Evolutionary conservation across 2,113 vertebrate species (phyloP).

Genomic region (Mellivora capensis): DNA sequence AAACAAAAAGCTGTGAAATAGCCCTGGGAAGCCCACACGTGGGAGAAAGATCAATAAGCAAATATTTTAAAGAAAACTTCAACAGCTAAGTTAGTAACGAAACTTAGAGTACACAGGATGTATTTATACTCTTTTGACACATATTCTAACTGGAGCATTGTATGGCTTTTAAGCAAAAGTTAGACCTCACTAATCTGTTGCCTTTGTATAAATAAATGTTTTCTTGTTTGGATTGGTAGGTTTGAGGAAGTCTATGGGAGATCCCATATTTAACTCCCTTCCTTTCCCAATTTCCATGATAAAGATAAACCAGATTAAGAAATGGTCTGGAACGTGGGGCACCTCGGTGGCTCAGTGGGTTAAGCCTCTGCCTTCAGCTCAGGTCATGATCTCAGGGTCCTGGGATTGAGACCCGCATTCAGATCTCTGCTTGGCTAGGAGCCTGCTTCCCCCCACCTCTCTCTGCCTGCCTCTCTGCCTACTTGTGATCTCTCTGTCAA

Average conservation of each 20-base stretch:
- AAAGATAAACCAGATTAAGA: neutral
- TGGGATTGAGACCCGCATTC: fast-evolving
- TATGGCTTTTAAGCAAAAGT: neutral
- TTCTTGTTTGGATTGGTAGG: neutral
- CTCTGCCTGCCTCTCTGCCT: too few species aligned
- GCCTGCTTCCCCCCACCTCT: too few species aligned
- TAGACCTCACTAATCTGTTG: neutral
- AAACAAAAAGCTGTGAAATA: neutral
- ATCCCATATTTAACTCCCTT: neutral
- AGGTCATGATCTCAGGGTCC: too few species aligned
- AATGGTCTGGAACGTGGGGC: neutral
- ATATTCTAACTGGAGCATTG: neutral
- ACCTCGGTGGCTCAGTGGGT: too few species aligned
- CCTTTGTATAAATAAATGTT: neutral
- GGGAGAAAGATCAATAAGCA: neutral
- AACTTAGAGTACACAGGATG: neutral
- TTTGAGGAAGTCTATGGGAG: neutral
- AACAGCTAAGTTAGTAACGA: neutral
- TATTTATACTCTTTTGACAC: neutral
- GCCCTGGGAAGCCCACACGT: neutral
- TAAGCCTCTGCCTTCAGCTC: too few species aligned
- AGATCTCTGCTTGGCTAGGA: too few species aligned
- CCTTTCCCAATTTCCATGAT: neutral
- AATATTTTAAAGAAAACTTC: neutral
- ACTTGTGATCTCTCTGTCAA: too few species aligned